These are phyloP conservation scores for Tenodera sinensis DNA, from an alignment of 2,888 invertebrate genomes.

Conservation along the genomic window DNA sequence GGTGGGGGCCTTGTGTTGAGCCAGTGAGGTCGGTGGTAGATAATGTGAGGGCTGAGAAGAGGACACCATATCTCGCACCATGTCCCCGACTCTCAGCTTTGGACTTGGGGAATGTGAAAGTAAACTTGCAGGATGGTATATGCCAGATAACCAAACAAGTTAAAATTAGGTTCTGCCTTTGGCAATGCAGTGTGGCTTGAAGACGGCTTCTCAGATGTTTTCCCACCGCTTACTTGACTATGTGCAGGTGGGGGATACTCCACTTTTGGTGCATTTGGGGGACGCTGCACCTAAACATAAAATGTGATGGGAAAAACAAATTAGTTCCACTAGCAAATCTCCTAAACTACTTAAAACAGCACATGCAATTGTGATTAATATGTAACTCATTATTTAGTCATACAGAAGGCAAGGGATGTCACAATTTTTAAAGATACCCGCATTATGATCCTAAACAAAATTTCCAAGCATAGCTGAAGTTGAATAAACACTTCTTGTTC, in stretches of 20 bases:
- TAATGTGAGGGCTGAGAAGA: constrained; percentile 48
- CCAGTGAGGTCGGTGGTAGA: constrained; percentile 38
- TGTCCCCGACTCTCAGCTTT: constrained; percentile 27
- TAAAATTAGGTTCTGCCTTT: constrained; percentile 68
- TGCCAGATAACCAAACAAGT: constrained; percentile 62
- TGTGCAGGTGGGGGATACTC: constrained; percentile 50
- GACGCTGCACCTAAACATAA: constrained; percentile 42
- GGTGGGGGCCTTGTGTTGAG: constrained; percentile 38
- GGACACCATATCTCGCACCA: constrained; percentile 38
- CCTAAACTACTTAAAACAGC: neutral
- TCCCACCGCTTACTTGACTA: constrained; percentile 39
- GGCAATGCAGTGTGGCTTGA: constrained; percentile 42
- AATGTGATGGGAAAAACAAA: neutral
- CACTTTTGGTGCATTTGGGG: constrained; percentile 44
- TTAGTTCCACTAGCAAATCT: neutral
- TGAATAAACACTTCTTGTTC: no score
- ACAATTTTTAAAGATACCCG: no score
- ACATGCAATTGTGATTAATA: neutral
- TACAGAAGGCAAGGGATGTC: neutral
- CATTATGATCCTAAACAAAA: no score
- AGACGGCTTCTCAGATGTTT: constrained; percentile 42
- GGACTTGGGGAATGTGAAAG: constrained; percentile 52
- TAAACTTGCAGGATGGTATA: constrained; percentile 44
- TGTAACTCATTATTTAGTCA: neutral
- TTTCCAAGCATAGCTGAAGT: no score